phyloP scores from a whole-genome alignment of 2,797 vertebrate species.

The Poecile montanus region DNA sequence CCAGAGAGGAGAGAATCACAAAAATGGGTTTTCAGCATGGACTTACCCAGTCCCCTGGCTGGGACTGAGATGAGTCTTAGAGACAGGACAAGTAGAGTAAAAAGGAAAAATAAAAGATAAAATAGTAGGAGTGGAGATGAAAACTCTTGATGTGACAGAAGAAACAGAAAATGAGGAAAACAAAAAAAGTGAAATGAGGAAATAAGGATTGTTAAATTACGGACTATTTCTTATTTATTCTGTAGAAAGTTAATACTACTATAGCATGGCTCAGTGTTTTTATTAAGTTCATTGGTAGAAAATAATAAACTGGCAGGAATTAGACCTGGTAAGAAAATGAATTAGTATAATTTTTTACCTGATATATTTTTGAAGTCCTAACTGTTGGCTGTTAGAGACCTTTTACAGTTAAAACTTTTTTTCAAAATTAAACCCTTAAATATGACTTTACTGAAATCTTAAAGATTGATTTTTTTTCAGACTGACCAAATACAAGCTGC shows the following conservation, averaged over 20 bases:
- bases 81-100: background rate
- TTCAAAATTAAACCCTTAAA: background rate
- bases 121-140: background rate
- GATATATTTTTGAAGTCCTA: background rate
- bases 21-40: background rate
- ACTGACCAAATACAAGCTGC: background rate
- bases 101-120: background rate
- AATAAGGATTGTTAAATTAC: background rate
- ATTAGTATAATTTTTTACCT: background rate
- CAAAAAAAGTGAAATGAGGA: background rate
- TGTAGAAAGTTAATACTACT: background rate
- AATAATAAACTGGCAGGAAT: background rate
- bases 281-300: background rate
- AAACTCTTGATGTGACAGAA: background rate
- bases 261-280: background rate
- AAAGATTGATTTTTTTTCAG: background rate
- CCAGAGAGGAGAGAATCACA: background rate
- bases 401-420: background rate
- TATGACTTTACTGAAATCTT: background rate
- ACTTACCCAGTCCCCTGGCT: fast-evolving
- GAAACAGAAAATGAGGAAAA: background rate
- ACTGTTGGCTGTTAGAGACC: background rate
- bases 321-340: background rate
- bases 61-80: background rate
- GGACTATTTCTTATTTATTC: background rate